Percentiles rank a stretch among this genome's conserved stretches.
Evolutionary conservation across 2,797 vertebrate species (phyloP).

Genomic region (Pelochelys cantorii): DNA sequence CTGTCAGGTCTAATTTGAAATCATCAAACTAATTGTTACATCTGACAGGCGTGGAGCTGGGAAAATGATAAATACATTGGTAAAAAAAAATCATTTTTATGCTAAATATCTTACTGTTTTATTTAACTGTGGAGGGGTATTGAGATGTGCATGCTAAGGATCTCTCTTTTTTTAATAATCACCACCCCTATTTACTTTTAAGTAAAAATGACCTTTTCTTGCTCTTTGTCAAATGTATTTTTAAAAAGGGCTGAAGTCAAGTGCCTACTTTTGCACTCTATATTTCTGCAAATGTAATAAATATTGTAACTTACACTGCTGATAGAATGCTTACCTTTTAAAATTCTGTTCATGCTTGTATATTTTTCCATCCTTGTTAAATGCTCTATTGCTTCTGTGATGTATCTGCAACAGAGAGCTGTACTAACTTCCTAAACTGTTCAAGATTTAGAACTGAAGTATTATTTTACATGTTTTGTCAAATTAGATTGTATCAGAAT

Average conservation of each 20-base stretch:
- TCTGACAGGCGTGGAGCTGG: slow-evolving; percentile 58
- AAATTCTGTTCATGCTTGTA: not conserved
- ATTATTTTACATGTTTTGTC: slow-evolving; percentile 65
- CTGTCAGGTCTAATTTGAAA: slow-evolving; percentile 83
- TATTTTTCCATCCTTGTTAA: not conserved
- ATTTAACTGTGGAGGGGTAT: slow-evolving; percentile 48
- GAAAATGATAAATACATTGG: slow-evolving; percentile 41
- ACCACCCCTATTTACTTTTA: slow-evolving; percentile 5
- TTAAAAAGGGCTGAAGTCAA: not conserved
- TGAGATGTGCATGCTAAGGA: not conserved
- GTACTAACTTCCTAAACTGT: slow-evolving; percentile 34
- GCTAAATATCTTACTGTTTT: slow-evolving; percentile 44
- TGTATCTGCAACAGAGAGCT: slow-evolving; percentile 23
- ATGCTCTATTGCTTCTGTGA: not conserved
- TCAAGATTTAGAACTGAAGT: slow-evolving; percentile 31
- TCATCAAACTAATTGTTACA: slow-evolving; percentile 72
- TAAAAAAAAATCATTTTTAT: slow-evolving; percentile 23
- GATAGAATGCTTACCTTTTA: not conserved
- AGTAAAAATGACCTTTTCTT: slow-evolving; percentile 35
- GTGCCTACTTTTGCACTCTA: not conserved
- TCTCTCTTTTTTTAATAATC: slow-evolving; percentile 10
- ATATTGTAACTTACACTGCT: not conserved
- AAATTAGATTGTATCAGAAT: slow-evolving; percentile 62
- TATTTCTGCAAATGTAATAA: slow-evolving; percentile 30
- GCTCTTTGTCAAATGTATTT: slow-evolving; percentile 8